Percentiles rank a stretch among this genome's conserved stretches.
These are phyloP conservation scores for Tricholauxania praeusta DNA, from an alignment of 2,888 invertebrate genomes.

Conservation along the genomic window DNA sequence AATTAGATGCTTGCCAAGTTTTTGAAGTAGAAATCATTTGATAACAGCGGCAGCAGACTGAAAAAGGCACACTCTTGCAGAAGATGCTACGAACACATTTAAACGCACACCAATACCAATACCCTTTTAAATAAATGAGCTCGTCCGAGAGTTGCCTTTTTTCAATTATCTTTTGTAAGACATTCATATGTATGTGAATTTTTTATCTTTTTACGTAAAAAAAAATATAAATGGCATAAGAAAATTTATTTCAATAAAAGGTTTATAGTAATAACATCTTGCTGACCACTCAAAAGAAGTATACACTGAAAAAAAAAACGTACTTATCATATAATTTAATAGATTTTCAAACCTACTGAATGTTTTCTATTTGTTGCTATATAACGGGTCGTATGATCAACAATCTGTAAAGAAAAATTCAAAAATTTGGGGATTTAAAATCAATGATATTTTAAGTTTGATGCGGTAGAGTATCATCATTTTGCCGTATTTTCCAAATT, in stretches of 20 bases:
- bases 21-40: slow-evolving; percentile 23
- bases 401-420: too few relatives aligned
- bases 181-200: not conserved
- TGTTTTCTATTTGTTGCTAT: too few relatives aligned
- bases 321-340: too few relatives aligned
- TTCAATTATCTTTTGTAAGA: not conserved
- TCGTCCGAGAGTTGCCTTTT: too few relatives aligned
- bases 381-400: too few relatives aligned
- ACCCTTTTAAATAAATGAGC: too few relatives aligned
- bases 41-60: slow-evolving; percentile 4
- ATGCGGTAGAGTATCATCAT: too few relatives aligned
- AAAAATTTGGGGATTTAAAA: too few relatives aligned
- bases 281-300: slow-evolving; percentile 4
- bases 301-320: too few relatives aligned
- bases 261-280: not conserved
- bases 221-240: not conserved
- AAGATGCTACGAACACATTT: not conserved
- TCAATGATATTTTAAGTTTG: too few relatives aligned
- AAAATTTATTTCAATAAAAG: slow-evolving; percentile 17
- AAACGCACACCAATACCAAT: not conserved
- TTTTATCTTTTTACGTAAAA: not conserved
- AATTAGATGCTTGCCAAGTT: slow-evolving; percentile 51
- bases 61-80: not conserved
- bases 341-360: too few relatives aligned
- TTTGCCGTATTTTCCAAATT: too few relatives aligned